Conservation (phyloP, 2,113 vertebrate genomes). For the Polyodon spathula region DNA sequence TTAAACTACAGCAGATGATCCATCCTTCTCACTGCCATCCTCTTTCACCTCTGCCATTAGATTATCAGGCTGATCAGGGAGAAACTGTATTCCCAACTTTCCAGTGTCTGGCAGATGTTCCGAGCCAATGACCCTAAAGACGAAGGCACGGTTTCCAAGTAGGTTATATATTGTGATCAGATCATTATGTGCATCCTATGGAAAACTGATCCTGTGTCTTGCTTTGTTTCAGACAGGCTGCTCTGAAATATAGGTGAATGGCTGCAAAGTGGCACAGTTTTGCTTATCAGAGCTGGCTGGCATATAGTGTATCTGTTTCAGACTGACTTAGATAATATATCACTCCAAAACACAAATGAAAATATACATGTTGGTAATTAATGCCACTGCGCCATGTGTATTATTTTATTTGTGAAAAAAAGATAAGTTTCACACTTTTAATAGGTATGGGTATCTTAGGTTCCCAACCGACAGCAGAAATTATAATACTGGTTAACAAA, state of each 20-base stretch:
- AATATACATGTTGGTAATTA: not conserved
- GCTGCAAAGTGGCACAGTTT: not conserved
- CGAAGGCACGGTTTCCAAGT: slow-evolving; percentile 25
- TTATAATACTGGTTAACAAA: not conserved
- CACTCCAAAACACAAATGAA: not conserved
- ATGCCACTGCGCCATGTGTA: not conserved
- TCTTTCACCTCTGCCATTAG: slow-evolving; percentile 8
- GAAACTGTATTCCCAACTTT: slow-evolving; percentile 16
- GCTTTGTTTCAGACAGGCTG: not conserved
- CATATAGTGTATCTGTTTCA: not conserved
- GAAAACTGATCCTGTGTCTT: not conserved
- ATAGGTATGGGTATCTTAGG: no score
- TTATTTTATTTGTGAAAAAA: not conserved
- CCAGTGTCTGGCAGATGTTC: slow-evolving; percentile 21
- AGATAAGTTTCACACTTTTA: not conserved
- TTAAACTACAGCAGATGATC: not conserved
- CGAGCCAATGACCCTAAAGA: slow-evolving; percentile 26
- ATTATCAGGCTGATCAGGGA: slow-evolving; percentile 19
- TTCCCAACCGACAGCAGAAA: not conserved
- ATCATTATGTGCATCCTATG: not conserved
- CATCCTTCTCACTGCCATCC: not conserved
- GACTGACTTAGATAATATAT: not conserved
- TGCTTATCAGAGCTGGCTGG: not conserved
- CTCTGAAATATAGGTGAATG: not conserved
- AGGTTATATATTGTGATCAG: slow-evolving; percentile 7